phyloP scores from a whole-genome alignment of 2,113 vertebrate species.

The Tautogolabrus adspersus region DNA sequence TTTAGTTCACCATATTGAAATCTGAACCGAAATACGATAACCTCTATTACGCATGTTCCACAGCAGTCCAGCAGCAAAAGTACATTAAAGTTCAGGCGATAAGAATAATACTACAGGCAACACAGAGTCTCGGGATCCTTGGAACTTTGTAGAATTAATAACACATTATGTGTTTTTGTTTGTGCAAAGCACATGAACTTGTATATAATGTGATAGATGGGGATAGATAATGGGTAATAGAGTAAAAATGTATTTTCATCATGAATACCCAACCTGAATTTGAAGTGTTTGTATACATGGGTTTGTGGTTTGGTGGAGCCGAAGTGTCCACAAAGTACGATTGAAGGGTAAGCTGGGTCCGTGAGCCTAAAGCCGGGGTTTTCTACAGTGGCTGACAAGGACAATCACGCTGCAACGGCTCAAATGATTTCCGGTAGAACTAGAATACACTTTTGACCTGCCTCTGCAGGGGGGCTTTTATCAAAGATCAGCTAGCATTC shows the following conservation, averaged over 20 bases:
- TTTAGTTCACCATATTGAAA: background rate
- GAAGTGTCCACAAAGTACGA: too few species aligned
- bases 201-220: background rate
- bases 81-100: background rate
- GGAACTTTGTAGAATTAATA: background rate
- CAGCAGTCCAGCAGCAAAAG: too few species aligned
- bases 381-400: too few species aligned
- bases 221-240: background rate
- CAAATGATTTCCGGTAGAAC: too few species aligned
- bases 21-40: background rate
- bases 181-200: too few species aligned
- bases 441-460: constrained; percentile 1
- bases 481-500: background rate
- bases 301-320: too few species aligned
- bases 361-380: too few species aligned
- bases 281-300: background rate
- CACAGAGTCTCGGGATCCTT: background rate
- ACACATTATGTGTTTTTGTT: background rate
- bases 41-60: background rate
- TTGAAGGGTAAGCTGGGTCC: too few species aligned
- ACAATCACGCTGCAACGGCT: too few species aligned
- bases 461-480: background rate
- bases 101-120: background rate
- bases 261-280: background rate
- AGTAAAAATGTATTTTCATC: too few species aligned